Evolutionary conservation across 2,113 vertebrate species (phyloP).

Genomic region (Salvator merianae): DNA sequence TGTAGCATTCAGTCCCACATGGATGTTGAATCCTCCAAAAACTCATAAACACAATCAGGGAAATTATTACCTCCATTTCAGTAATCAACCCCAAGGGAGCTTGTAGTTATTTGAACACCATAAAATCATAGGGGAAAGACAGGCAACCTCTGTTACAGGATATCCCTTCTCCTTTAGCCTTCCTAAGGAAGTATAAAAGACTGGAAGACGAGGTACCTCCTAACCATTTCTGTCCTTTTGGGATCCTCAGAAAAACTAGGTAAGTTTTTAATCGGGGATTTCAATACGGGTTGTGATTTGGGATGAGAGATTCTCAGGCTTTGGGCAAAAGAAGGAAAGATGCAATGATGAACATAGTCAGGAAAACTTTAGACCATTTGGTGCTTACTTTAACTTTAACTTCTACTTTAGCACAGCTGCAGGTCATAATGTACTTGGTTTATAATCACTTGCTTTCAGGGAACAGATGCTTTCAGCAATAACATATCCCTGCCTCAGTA

Average conservation of each 20-base stretch:
- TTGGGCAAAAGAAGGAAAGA: not conserved
- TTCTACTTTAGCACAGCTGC: too few species aligned
- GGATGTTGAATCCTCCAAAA: not conserved
- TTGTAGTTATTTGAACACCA: not conserved
- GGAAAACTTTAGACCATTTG: not conserved
- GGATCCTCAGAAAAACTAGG: not conserved
- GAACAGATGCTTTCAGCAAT: too few species aligned
- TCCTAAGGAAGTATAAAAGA: constrained; percentile 1
- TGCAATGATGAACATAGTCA: not conserved
- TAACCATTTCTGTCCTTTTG: not conserved
- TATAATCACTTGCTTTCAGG: too few species aligned
- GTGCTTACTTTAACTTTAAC: too few species aligned
- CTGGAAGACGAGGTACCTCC: not conserved
- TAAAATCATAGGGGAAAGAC: not conserved
- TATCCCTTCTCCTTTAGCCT: not conserved
- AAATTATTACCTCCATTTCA: not conserved
- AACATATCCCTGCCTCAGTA: too few species aligned
- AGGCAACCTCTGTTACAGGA: not conserved
- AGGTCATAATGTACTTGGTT: too few species aligned
- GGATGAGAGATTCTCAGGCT: not conserved
- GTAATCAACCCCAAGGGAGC: not conserved
- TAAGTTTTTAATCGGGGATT: not conserved
- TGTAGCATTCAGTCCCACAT: not conserved
- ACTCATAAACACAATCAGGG: not conserved
- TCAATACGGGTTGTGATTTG: too few species aligned